A percentile compares a stretch with the other conserved stretches of the same genome.
These are phyloP conservation scores for Trichacis sp. DNA, from an alignment of 2,888 invertebrate species.

Conservation along the genomic window DNA sequence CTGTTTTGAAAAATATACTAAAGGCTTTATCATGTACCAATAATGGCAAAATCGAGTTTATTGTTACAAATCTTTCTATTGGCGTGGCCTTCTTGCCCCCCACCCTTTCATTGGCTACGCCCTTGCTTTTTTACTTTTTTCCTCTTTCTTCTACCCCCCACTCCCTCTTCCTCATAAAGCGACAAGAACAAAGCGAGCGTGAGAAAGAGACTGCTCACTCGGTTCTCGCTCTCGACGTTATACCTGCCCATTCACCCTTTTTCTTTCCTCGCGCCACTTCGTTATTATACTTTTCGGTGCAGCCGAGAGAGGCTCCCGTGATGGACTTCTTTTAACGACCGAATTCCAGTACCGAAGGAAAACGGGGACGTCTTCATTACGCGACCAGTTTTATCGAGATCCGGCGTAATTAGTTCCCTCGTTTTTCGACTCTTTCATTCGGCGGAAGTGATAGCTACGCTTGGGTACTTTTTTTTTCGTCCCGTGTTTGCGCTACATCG, in stretches of 20 bases:
- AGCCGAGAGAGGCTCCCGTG: slow-evolving; percentile 4
- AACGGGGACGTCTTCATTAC: slow-evolving; percentile 7
- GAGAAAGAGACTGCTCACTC: slow-evolving; percentile 34
- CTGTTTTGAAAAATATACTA: too few species aligned
- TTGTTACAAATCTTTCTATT: too few species aligned
- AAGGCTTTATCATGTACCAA: too few species aligned
- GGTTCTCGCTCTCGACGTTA: slow-evolving; percentile 5
- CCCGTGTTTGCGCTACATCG: slow-evolving; percentile 13
- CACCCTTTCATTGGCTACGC: too few species aligned
- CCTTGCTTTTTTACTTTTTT: slow-evolving; percentile 20
- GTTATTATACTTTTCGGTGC: slow-evolving; percentile 12
- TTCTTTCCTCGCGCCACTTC: slow-evolving; percentile 2
- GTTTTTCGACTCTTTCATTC: not conserved
- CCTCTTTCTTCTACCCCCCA: slow-evolving; percentile 14
- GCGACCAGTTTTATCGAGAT: slow-evolving; percentile 2
- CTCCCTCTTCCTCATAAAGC: slow-evolving; percentile 9
- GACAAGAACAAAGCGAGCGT: slow-evolving; percentile 38
- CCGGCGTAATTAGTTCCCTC: not conserved
- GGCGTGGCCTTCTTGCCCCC: too few species aligned
- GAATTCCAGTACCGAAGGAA: slow-evolving; percentile 1
- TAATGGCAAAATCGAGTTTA: too few species aligned
- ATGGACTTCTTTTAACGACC: slow-evolving; percentile 4
- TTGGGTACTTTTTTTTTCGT: not conserved
- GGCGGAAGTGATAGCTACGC: not conserved
- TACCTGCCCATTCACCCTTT: slow-evolving; percentile 6